Conservation (phyloP, 2,113 vertebrate genomes). For the Rallus limicola region DNA sequence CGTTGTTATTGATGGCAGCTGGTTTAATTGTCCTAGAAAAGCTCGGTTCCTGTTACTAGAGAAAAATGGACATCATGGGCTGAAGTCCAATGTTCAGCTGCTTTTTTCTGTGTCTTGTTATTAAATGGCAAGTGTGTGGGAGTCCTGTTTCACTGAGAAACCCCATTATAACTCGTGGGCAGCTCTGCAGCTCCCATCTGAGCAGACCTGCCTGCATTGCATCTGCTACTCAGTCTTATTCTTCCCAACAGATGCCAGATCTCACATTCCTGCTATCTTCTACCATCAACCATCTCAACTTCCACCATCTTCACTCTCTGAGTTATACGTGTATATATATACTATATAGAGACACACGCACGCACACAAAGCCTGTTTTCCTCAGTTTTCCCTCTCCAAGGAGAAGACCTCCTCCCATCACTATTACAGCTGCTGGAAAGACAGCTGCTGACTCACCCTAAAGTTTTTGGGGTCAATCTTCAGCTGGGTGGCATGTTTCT, state of each 20-base stretch:
- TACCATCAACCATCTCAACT: background rate
- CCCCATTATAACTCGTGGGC: background rate
- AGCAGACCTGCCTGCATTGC: background rate
- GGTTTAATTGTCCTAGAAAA: background rate
- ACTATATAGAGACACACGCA: too few species aligned
- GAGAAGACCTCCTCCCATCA: background rate
- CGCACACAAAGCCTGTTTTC: background rate
- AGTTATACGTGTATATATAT: background rate
- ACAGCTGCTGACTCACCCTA: constrained; percentile 37
- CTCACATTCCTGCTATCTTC: background rate
- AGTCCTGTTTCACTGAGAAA: background rate
- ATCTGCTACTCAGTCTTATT: background rate
- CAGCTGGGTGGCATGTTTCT: constrained; percentile 62
- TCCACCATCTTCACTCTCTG: background rate
- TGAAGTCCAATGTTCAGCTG: background rate
- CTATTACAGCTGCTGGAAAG: background rate
- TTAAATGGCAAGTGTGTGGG: background rate
- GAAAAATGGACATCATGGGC: background rate
- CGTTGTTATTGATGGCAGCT: background rate
- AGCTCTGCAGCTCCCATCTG: background rate
- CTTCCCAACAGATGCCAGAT: background rate
- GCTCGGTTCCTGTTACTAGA: background rate
- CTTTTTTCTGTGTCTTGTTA: background rate
- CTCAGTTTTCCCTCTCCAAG: background rate
- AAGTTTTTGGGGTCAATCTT: constrained; percentile 67